phyloP scores from a whole-genome alignment of 2,797 vertebrate genomes.

The Pristis pectinata region DNA sequence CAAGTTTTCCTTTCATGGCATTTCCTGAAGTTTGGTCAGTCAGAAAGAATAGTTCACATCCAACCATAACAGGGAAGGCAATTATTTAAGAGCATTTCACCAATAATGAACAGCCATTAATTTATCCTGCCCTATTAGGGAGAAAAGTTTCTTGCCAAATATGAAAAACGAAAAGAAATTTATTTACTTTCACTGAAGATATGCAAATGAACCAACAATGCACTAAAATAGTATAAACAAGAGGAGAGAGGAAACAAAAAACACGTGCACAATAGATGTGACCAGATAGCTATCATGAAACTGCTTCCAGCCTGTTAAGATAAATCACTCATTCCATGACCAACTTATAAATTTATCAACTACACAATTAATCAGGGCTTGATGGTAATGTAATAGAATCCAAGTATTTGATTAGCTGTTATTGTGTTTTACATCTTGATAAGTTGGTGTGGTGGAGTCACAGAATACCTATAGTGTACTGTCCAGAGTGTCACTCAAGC shows the following conservation, averaged over 20 bases:
- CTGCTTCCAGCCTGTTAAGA: background rate
- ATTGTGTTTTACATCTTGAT: background rate
- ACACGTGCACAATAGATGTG: background rate
- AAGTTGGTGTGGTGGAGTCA: background rate
- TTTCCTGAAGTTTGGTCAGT: background rate
- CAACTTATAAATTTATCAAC: conserved; percentile 1
- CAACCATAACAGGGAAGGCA: background rate
- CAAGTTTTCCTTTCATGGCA: too few species aligned
- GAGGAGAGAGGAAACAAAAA: background rate
- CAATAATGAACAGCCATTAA: too few species aligned
- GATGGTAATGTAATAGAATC: background rate
- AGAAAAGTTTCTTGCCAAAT: background rate
- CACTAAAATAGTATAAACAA: background rate
- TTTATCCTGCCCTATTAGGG: background rate
- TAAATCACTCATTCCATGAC: background rate
- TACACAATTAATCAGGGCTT: background rate
- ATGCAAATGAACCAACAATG: background rate
- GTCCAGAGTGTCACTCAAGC: background rate
- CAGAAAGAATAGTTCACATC: background rate
- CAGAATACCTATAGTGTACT: conserved; percentile 32
- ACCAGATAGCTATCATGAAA: background rate
- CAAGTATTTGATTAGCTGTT: conserved; percentile 8
- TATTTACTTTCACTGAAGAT: background rate
- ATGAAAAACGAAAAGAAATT: background rate
- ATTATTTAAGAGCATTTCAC: background rate